These are phyloP conservation scores for Portunus trituberculatus DNA, from an alignment of 1,140 invertebrate genomes.

Conservation along the genomic window DNA sequence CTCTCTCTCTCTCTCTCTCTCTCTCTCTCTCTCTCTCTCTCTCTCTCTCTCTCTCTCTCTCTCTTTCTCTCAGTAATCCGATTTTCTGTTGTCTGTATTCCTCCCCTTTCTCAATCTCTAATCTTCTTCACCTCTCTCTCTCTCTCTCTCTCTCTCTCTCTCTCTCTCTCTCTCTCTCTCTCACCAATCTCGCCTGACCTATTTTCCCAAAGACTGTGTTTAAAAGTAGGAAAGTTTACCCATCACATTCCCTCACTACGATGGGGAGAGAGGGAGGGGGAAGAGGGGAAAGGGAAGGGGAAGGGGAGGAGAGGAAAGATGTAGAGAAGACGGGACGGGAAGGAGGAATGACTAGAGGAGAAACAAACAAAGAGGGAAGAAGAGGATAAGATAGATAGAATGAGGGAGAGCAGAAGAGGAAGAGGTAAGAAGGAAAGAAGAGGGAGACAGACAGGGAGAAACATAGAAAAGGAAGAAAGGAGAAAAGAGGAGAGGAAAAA, in stretches of 20 bases:
- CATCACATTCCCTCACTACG: neutral
- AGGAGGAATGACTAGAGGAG: neutral
- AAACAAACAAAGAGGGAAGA: neutral
- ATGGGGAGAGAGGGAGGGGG: neutral
- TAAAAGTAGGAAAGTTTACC: no score
- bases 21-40: constrained; percentile 14
- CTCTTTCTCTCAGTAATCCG: neutral
- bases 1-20: neutral
- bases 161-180: constrained; percentile 58
- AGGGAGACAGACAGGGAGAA: neutral
- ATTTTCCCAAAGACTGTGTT: no score
- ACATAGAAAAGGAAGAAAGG: neutral
- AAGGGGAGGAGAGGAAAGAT: neutral
- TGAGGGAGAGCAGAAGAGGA: neutral
- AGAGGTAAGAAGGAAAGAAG: neutral
- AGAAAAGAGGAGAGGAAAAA: neutral
- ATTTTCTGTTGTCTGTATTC: neutral
- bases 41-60: neutral
- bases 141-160: constrained; percentile 64
- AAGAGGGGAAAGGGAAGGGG: neutral
- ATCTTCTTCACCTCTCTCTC: constrained; percentile 39
- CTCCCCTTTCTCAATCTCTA: constrained; percentile 37
- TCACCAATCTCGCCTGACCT: neutral
- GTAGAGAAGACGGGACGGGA: neutral
- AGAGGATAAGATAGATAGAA: neutral